Conservation (phyloP, 53 echinoderm and acorn worm genomes). For the Hippasteria phrygiana region DNA sequence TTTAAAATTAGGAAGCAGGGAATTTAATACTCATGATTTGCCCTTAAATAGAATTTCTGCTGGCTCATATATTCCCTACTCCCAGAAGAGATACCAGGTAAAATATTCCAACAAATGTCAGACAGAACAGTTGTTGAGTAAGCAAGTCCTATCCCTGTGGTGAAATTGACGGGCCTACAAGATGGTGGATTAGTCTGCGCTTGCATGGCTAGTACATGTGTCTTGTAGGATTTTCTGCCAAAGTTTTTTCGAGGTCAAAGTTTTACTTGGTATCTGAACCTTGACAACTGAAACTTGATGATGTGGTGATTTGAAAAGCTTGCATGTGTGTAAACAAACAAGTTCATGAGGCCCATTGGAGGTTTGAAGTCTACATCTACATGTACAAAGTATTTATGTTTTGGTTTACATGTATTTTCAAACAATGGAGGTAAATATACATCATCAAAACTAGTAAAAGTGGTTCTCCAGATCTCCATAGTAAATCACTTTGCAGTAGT, state of each 20-base stretch:
- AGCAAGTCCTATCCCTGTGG: background rate
- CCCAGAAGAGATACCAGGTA: background rate
- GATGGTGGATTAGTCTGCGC: background rate
- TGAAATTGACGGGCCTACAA: constrained; percentile 19
- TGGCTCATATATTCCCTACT: background rate
- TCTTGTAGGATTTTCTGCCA: background rate
- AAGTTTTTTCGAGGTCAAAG: constrained; percentile 7
- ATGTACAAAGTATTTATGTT: too few species aligned
- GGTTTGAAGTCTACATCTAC: too few species aligned
- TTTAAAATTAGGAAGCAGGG: too few species aligned
- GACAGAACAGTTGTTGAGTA: background rate
- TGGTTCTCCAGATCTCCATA: too few species aligned
- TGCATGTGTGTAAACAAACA: background rate
- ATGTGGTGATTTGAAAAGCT: constrained; percentile 2
- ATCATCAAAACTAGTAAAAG: too few species aligned
- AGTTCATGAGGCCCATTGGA: background rate
- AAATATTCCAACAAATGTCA: constrained; percentile 20
- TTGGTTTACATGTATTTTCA: too few species aligned
- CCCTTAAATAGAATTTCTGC: background rate
- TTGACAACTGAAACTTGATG: background rate
- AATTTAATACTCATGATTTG: too few species aligned
- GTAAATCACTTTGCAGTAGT: too few species aligned
- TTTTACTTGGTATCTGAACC: background rate
- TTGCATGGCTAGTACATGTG: background rate
- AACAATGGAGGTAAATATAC: too few species aligned